Evolutionary conservation across 2,888 invertebrate genomes (phyloP).

Genomic region (Phania funesta): DNA sequence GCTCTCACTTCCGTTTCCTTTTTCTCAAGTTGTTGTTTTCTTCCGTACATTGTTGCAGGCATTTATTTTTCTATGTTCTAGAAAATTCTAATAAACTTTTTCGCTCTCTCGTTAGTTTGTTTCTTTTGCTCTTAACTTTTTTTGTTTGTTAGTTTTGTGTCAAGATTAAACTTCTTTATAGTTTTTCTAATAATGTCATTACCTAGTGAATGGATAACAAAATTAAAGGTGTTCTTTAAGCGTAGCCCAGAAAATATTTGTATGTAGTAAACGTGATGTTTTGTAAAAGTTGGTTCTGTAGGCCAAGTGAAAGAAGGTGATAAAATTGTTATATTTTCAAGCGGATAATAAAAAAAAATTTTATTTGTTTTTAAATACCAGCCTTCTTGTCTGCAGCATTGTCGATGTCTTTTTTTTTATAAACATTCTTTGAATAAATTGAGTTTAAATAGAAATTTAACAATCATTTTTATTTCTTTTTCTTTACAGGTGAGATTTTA

Average conservation of each 20-base stretch:
- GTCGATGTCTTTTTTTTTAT: no score
- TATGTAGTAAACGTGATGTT: slow-evolving; percentile 35
- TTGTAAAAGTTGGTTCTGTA: background rate
- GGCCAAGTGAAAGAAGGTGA: background rate
- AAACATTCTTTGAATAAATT: no score
- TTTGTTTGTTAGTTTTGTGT: slow-evolving; percentile 31
- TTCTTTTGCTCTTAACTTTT: background rate
- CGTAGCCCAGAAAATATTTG: background rate
- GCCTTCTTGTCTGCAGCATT: no score
- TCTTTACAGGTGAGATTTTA: no score
- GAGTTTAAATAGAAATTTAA: no score
- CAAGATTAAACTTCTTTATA: slow-evolving; percentile 53
- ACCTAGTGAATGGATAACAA: slow-evolving; percentile 49
- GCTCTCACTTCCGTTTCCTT: background rate
- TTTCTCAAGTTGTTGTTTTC: background rate
- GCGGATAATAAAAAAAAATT: background rate
- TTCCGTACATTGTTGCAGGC: slow-evolving; percentile 36
- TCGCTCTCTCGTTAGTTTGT: background rate
- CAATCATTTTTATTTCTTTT: no score
- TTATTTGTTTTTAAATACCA: no score
- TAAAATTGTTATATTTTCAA: background rate
- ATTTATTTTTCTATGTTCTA: slow-evolving; percentile 6
- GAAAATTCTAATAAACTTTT: slow-evolving; percentile 51
- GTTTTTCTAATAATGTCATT: slow-evolving; percentile 65
- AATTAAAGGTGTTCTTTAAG: slow-evolving; percentile 59